These are phyloP conservation scores for Oxyruncus cristatus DNA, from an alignment of 2,113 vertebrate genomes.

Conservation along the genomic window DNA sequence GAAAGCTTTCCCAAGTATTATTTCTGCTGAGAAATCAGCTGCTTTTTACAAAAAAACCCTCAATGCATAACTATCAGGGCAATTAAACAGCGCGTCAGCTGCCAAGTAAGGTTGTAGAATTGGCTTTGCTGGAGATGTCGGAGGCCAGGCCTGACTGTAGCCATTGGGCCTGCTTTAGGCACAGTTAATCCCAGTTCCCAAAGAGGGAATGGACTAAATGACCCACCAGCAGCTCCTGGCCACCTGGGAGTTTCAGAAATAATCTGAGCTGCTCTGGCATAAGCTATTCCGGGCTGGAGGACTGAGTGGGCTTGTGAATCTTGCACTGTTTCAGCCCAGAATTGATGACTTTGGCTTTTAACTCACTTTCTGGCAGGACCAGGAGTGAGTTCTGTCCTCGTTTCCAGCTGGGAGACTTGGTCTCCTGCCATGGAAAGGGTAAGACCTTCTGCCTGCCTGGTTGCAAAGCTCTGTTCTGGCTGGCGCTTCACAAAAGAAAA, in stretches of 20 bases:
- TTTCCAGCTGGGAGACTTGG: slow-evolving; percentile 8
- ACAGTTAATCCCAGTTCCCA: background rate
- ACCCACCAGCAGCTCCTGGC: background rate
- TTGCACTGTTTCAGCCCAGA: background rate
- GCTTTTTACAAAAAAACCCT: background rate
- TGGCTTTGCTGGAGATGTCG: background rate
- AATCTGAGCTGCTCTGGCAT: background rate
- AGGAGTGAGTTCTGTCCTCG: background rate
- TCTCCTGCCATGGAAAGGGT: background rate
- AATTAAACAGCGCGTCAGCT: background rate
- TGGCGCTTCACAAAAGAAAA: background rate
- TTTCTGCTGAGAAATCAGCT: slow-evolving; percentile 45
- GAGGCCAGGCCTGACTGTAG: background rate
- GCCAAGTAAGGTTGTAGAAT: background rate
- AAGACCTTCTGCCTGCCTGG: slow-evolving; percentile 11
- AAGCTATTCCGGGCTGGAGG: background rate
- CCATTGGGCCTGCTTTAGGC: background rate
- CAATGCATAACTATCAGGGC: slow-evolving; percentile 12
- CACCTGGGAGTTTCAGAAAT: background rate
- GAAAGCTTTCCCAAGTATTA: slow-evolving; percentile 38
- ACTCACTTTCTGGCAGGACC: background rate
- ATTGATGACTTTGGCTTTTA: slow-evolving; percentile 18
- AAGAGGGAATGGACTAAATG: background rate
- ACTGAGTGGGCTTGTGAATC: background rate
- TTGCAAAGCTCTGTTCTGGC: background rate